These are phyloP conservation scores for Microctenopoma lineatum DNA, from an alignment of 2,797 vertebrate genomes.

Conservation along the genomic window DNA sequence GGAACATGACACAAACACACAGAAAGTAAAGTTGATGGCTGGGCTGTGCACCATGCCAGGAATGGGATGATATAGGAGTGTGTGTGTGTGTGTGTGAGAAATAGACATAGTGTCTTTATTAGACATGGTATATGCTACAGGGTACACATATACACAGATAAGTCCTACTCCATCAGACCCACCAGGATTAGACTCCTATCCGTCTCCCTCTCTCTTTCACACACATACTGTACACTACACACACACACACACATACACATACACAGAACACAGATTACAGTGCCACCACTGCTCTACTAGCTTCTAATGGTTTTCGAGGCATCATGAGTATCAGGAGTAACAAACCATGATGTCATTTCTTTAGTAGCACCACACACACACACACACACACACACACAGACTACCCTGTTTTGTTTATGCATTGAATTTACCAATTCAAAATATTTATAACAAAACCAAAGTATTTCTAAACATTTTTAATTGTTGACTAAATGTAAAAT, in stretches of 20 bases:
- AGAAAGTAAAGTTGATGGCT: conserved; percentile 52
- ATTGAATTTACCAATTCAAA: not conserved
- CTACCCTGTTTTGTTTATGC: not conserved
- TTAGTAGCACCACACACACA: not conserved
- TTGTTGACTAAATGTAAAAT: no score
- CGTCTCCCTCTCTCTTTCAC: not conserved
- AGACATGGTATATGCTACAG: conserved; percentile 42
- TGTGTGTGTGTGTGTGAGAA: conserved; percentile 3
- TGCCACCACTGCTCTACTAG: conserved; percentile 27
- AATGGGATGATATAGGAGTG: conserved; percentile 63
- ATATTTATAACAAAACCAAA: not conserved
- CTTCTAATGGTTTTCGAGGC: conserved; percentile 59
- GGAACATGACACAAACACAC: conserved; percentile 32
- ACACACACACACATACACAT: conserved; percentile 12
- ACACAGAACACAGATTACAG: conserved; percentile 62
- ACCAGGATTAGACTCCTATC: conserved; percentile 61
- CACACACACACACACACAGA: conserved; percentile 9
- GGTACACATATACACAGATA: conserved; percentile 33
- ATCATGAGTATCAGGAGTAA: conserved; percentile 40
- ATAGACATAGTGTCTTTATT: conserved; percentile 17
- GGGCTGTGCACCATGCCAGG: conserved; percentile 57
- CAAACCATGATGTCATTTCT: conserved; percentile 50
- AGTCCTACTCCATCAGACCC: conserved; percentile 62
- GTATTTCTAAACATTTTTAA: not conserved
- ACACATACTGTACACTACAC: conserved; percentile 10